A percentile compares a stretch with the other conserved stretches of the same genome.
Conservation (phyloP, 2,797 vertebrate species). For the Graptemys geographica region DNA sequence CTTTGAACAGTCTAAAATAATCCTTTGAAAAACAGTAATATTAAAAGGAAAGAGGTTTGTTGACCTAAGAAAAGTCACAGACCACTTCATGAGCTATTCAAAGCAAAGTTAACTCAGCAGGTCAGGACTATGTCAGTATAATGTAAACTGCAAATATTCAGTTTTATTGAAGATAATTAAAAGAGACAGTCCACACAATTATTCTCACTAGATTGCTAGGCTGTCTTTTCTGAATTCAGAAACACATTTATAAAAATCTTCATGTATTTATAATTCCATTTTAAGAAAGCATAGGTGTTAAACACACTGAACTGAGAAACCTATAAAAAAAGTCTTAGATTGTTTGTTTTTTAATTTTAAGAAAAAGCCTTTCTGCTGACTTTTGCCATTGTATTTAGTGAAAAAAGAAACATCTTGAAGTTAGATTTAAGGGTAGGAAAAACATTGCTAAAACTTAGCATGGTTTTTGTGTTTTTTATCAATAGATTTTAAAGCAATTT, state of each 20-base stretch:
- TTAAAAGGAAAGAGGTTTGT: slow-evolving; percentile 36
- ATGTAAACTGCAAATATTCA: slow-evolving; percentile 76
- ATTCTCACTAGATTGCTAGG: slow-evolving; percentile 37
- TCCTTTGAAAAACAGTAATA: background rate
- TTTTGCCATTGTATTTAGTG: slow-evolving; percentile 1
- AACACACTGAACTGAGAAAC: slow-evolving; percentile 7
- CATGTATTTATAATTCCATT: slow-evolving; percentile 42
- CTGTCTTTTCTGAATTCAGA: slow-evolving; percentile 60
- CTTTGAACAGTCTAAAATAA: slow-evolving; percentile 30
- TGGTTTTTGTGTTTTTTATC: background rate
- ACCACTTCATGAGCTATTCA: slow-evolving; percentile 39
- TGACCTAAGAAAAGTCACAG: slow-evolving; percentile 45
- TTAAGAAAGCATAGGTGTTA: slow-evolving; percentile 40
- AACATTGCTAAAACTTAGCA: background rate
- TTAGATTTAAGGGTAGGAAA: background rate
- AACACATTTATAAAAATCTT: slow-evolving; percentile 47
- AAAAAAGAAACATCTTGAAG: background rate
- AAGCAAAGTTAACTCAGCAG: slow-evolving; percentile 49
- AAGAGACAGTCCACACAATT: slow-evolving; percentile 63
- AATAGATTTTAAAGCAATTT: background rate
- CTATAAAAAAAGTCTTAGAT: slow-evolving; percentile 28
- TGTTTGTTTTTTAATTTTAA: background rate
- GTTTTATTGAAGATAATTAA: slow-evolving; percentile 79
- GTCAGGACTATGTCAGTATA: slow-evolving; percentile 40
- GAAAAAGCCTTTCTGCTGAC: slow-evolving; percentile 13